A percentile compares a stretch with the other conserved stretches of the same genome.
Evolutionary conservation across 2,888 invertebrate genomes (phyloP).

Genomic region (Drosophila neutralis): DNA sequence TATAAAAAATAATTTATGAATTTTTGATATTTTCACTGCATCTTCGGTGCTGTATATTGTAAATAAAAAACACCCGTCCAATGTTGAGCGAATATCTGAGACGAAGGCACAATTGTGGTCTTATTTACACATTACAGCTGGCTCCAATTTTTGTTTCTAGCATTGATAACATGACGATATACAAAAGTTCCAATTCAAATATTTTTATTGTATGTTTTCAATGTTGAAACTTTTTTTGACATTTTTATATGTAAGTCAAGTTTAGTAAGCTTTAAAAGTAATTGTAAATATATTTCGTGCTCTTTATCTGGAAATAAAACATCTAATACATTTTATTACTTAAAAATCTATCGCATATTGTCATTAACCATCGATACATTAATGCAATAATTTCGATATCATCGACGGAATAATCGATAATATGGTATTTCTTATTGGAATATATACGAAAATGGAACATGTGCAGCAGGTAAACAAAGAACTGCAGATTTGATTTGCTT

Average conservation of each 20-base stretch:
- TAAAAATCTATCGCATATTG: background rate
- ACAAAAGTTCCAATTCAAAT: background rate
- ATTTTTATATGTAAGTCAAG: background rate
- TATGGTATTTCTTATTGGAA: constrained; percentile 5
- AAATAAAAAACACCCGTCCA: background rate
- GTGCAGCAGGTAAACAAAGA: constrained; percentile 39
- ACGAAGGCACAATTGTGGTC: background rate
- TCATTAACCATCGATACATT: background rate
- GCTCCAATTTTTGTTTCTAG: background rate
- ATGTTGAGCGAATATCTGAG: background rate
- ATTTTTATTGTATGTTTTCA: background rate
- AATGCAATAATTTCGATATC: background rate
- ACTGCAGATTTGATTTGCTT: background rate
- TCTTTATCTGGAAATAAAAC: background rate
- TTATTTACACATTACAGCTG: background rate
- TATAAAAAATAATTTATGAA: background rate
- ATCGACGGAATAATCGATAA: constrained; percentile 5
- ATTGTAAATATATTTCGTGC: background rate
- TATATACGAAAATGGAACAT: constrained; percentile 46
- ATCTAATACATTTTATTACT: background rate
- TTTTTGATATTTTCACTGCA: background rate
- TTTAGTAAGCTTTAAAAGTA: background rate
- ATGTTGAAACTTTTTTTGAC: background rate
- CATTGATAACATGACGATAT: background rate
- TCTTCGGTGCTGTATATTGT: background rate